Percentiles rank a stretch among this genome's conserved stretches.
These are phyloP conservation scores for Sphecodes monilicornis DNA, from an alignment of 2,888 invertebrate species.

Conservation along the genomic window DNA sequence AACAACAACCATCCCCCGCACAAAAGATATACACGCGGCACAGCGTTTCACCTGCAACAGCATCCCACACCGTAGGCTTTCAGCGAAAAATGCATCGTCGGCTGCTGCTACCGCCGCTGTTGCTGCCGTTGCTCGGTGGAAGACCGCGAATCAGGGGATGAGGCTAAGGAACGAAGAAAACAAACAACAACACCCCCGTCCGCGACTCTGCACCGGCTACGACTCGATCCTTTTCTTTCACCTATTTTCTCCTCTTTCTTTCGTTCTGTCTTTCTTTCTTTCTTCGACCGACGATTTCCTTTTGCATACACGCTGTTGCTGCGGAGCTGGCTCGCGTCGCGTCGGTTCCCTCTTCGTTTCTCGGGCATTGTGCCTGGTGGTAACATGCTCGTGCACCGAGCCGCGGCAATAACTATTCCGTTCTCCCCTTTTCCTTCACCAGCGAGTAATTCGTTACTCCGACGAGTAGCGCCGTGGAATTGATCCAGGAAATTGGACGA, in stretches of 20 bases:
- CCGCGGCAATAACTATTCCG: conserved; percentile 25
- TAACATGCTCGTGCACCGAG: not conserved
- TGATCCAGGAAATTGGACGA: conserved; percentile 11
- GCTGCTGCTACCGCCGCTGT: not conserved
- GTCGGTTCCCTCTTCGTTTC: conserved; percentile 4
- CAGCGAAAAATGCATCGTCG: conserved; percentile 56
- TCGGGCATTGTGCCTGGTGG: not conserved
- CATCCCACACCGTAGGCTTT: conserved; percentile 45
- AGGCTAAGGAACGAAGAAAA: conserved; percentile 36
- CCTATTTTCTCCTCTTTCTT: not conserved
- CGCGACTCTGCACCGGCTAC: conserved; percentile 24
- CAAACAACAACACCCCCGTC: conserved; percentile 21
- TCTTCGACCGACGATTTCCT: conserved; percentile 23
- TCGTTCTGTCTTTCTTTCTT: not conserved
- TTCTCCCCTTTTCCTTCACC: not conserved
- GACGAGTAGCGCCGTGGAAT: not conserved
- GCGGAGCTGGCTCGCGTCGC: not conserved
- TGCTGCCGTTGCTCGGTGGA: conserved; percentile 1
- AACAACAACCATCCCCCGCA: conserved; percentile 34
- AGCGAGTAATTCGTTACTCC: not conserved
- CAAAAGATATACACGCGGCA: conserved; percentile 38
- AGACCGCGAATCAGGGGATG: conserved; percentile 22
- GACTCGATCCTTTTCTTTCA: conserved; percentile 28
- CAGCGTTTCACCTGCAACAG: conserved; percentile 55
- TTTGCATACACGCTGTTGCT: not conserved